Evolutionary conservation across 2,888 invertebrate genomes (phyloP).

Genomic region (Leucoptera coffeella): DNA sequence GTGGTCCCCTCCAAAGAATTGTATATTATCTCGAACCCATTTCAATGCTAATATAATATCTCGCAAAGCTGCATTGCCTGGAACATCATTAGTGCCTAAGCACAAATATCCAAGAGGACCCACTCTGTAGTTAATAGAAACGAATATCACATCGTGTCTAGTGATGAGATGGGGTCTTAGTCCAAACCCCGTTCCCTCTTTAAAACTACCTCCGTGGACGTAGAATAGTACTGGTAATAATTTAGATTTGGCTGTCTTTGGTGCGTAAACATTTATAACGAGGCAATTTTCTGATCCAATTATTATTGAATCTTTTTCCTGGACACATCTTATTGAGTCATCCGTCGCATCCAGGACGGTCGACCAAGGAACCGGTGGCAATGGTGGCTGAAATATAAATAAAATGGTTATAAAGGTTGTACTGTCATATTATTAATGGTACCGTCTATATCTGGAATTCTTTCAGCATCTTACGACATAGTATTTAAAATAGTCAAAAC

Average conservation of each 20-base stretch:
- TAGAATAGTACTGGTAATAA: conserved; percentile 1
- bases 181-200: neutral
- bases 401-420: too few relatives aligned
- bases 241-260: neutral
- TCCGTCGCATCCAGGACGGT: conserved; percentile 1
- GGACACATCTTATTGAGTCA: neutral
- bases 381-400: conserved; percentile 1
- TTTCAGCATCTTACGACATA: too few relatives aligned
- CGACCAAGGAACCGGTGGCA: conserved; percentile 1
- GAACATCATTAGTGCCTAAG: conserved; percentile 2
- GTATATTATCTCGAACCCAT: conserved; percentile 12
- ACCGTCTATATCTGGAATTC: too few relatives aligned
- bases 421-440: too few relatives aligned
- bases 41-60: conserved; percentile 1
- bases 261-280: conserved; percentile 1
- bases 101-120: conserved; percentile 1
- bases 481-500: too few relatives aligned
- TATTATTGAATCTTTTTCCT: neutral
- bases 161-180: conserved; percentile 1
- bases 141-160: conserved; percentile 1
- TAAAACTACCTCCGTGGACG: conserved; percentile 2
- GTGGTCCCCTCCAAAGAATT: conserved; percentile 13
- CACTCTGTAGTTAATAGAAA: conserved; percentile 2
- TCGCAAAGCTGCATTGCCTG: conserved; percentile 1
- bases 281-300: conserved; percentile 4